phyloP scores from a whole-genome alignment of 2,888 invertebrate genomes.

The Synergus japonicus region DNA sequence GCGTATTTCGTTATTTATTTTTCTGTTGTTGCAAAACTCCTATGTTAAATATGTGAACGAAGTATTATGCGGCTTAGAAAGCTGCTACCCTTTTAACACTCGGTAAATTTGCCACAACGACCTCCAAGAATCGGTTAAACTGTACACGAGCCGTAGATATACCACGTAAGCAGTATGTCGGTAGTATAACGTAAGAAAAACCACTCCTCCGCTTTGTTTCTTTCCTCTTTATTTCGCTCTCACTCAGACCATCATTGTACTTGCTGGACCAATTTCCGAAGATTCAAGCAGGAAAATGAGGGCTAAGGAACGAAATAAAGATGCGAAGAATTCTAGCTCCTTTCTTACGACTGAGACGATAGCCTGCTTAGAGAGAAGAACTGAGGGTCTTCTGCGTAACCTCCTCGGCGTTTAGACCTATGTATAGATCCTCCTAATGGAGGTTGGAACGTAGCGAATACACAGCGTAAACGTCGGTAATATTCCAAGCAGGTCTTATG shows the following conservation, averaged over 20 bases:
- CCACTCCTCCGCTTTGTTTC: constrained; percentile 17
- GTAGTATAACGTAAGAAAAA: neutral
- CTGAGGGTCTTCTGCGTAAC: constrained; percentile 35
- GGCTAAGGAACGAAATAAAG: constrained; percentile 50
- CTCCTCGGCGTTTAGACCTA: constrained; percentile 33
- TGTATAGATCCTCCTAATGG: constrained; percentile 65
- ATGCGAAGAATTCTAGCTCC: constrained; percentile 43
- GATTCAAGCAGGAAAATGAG: constrained; percentile 53
- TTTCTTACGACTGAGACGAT: constrained; percentile 50
- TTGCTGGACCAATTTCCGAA: constrained; percentile 53
- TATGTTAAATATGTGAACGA: neutral
- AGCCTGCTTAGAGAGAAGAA: constrained; percentile 54
- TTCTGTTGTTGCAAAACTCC: neutral
- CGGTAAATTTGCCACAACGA: constrained; percentile 1
- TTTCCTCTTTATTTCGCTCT: constrained; percentile 43
- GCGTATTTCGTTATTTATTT: neutral
- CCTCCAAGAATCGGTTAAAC: constrained; percentile 2
- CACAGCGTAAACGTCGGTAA: constrained; percentile 67
- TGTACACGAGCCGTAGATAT: neutral
- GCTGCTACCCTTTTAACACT: neutral
- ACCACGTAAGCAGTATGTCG: neutral
- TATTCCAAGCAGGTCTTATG: constrained; percentile 54
- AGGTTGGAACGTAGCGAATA: constrained; percentile 67
- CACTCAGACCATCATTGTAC: constrained; percentile 34
- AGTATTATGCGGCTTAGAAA: neutral